Base-by-base conservation (phyloP, 2,797 vertebrate genomes). In the Heteromormyrus szaboi region DNA sequence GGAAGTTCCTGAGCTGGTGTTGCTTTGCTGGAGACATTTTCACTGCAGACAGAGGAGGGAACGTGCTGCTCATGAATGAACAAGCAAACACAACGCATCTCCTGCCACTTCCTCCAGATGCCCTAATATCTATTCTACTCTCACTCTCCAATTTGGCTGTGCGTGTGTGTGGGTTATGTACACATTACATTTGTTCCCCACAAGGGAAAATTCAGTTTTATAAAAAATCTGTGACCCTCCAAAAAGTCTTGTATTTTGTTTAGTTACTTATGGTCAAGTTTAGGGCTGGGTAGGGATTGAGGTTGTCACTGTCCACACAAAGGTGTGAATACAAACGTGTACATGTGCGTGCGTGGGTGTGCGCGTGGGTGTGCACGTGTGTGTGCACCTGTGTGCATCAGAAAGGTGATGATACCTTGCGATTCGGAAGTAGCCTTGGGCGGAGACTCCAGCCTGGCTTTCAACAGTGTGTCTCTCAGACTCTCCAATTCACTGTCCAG, bases 1-100 rank as follows among this genome's bases (percentile, higher is more conserved):
- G 95, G 91, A 99, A 99, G 94, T 97, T 99, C 89, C 98, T 97
- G 91, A 99, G 92, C 90, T 98, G 98, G 68, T 96, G 93, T 91
- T 97, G 97, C 91, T 99, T 99, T 88, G 95, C 95, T 0, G 96
- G 95, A 1, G 98, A 97, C 90, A 99, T 94, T 91, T 98, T 99
- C 89, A 95, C 96, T 96, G 93, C 48, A 94, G 89, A 87, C 51
- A 46, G n/a, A 33, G 51, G 14, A 68, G 2, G 65, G 12, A 72
- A 72, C 1, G 12, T 14, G 65, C 29, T 17, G 29, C 65, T 37
- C 65, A 33, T 14, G 29, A 33, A 33, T 14, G 65, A 68, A 68
- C 29, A 14, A 33, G 25, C 65, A 14, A 12, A 56, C 54, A 33
- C 65, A 33, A 7, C 6, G 29, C 65, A 33, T 14, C 65, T 72